These are phyloP conservation scores for Meghimatium bilineatum DNA, from an alignment of 2,888 invertebrate species.

Conservation along the genomic window DNA sequence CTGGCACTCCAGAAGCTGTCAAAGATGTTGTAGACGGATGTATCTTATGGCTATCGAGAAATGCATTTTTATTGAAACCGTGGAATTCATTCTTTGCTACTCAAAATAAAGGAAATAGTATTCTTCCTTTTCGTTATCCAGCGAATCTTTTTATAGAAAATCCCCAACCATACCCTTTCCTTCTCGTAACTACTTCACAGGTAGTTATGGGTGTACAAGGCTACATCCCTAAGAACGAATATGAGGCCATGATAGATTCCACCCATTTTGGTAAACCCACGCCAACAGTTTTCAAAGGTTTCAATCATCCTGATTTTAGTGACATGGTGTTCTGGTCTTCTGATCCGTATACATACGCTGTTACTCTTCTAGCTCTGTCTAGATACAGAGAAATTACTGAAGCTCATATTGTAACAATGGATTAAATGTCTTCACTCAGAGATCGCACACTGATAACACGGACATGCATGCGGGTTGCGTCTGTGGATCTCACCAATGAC, in stretches of 20 bases:
- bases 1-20: background rate
- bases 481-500: too few relatives aligned
- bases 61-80: background rate
- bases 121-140: background rate
- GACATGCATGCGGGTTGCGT: too few relatives aligned
- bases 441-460: too few relatives aligned
- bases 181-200: background rate
- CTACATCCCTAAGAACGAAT: background rate
- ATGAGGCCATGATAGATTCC: constrained; percentile 9
- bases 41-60: background rate
- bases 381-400: background rate
- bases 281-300: constrained; percentile 2
- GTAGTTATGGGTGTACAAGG: background rate
- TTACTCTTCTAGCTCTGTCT: background rate
- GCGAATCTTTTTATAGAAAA: background rate
- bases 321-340: background rate
- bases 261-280: background rate
- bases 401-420: background rate
- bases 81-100: background rate
- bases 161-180: background rate
- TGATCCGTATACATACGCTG: background rate
- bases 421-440: too few relatives aligned
- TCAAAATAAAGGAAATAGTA: background rate
- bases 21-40: background rate
- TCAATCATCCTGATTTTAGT: background rate